phyloP scores from a whole-genome alignment of 2,888 invertebrate species.

The Furcula furcula region DNA sequence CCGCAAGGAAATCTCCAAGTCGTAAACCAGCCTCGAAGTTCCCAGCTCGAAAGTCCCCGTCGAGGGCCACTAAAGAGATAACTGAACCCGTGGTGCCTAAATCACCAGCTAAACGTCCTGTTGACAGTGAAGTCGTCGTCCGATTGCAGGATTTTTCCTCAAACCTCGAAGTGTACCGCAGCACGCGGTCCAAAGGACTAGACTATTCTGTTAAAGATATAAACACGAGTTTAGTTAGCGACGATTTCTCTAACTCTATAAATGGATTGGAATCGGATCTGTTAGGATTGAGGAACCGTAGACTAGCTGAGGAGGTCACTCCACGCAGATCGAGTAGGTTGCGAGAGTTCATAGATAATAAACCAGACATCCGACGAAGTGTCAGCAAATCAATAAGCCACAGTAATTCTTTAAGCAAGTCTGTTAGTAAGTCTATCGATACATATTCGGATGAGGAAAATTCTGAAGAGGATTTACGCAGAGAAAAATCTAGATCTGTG shows the following conservation, averaged over 20 bases:
- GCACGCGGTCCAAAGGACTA: conserved; percentile 53
- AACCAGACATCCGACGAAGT: conserved; percentile 57
- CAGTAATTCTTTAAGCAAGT: conserved; percentile 62
- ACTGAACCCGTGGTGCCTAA: conserved; percentile 34
- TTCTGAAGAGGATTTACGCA: conserved; percentile 49
- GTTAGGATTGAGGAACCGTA: conserved; percentile 54
- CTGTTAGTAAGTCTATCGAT: conserved; percentile 62
- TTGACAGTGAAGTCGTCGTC: conserved; percentile 47
- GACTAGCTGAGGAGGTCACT: conserved; percentile 49
- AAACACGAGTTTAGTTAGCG: conserved; percentile 32
- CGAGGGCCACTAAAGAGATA: conserved; percentile 52
- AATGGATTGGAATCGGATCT: conserved; percentile 56
- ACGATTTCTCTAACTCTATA: conserved; percentile 40
- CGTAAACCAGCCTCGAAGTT: conserved; percentile 64
- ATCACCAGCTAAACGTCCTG: conserved; percentile 56
- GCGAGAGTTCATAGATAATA: conserved; percentile 51
- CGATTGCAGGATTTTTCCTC: conserved; percentile 45
- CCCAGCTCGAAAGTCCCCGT: conserved; percentile 70
- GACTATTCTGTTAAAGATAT: conserved; percentile 65
- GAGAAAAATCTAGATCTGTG: conserved; percentile 48
- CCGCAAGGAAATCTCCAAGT: conserved; percentile 75
- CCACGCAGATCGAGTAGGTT: conserved; percentile 62
- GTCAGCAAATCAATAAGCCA: conserved; percentile 55
- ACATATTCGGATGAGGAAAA: conserved; percentile 67
- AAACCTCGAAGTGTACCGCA: conserved; percentile 48